These are phyloP conservation scores for Circaetus cinerascens DNA, from an alignment of 2,113 vertebrate genomes.

Conservation along the genomic window DNA sequence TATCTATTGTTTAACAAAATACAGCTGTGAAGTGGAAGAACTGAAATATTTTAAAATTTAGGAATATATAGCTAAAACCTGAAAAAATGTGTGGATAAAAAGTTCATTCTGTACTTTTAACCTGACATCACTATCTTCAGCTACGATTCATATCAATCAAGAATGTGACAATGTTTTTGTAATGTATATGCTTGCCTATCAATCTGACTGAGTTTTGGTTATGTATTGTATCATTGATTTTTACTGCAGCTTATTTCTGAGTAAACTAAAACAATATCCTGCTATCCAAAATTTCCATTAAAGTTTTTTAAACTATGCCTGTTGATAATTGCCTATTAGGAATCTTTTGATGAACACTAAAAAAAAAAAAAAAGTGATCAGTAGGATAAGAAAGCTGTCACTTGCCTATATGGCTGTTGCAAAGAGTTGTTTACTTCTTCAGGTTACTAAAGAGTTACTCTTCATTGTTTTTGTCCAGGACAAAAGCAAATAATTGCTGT, in stretches of 20 bases:
- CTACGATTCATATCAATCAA: not conserved
- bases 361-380: no score
- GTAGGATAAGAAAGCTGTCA: not conserved
- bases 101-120: not conserved
- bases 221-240: not conserved
- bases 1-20: not conserved
- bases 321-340: not conserved
- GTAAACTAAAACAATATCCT: not conserved
- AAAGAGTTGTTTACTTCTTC: not conserved
- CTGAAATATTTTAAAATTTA: not conserved
- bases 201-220: not conserved
- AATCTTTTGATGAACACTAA: not conserved
- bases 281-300: not conserved
- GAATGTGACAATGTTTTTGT: not conserved
- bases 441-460: not conserved
- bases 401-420: not conserved
- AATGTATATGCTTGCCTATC: not conserved
- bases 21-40: not conserved
- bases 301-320: not conserved
- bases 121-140: not conserved
- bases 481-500: not conserved
- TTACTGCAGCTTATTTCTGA: not conserved
- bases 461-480: not conserved
- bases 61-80: not conserved
- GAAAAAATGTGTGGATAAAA: not conserved